phyloP scores from a whole-genome alignment of 2,797 vertebrate genomes.

The Paedocypris micromegethes region DNA sequence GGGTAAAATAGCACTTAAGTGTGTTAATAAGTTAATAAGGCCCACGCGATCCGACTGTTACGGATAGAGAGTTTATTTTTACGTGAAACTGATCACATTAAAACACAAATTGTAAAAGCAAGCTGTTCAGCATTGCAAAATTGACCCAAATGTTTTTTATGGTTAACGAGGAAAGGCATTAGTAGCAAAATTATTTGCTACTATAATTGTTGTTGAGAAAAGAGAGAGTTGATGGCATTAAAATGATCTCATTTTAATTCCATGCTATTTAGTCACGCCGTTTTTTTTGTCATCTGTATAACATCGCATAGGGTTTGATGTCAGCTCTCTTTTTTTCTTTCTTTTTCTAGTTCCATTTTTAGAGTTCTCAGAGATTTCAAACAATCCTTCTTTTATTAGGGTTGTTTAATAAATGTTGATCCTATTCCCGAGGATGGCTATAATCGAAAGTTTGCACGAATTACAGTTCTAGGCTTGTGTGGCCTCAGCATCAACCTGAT shows the following conservation, averaged over 20 bases:
- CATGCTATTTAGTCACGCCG: neutral
- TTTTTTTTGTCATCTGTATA: too few species aligned
- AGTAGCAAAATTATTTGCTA: neutral
- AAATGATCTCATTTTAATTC: slow-evolving; percentile 11
- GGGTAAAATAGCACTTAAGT: slow-evolving; percentile 28
- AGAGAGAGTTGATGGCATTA: too few species aligned
- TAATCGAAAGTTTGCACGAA: slow-evolving; percentile 17
- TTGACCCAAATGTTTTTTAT: too few species aligned
- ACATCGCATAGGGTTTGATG: slow-evolving; percentile 1
- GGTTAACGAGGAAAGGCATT: too few species aligned
- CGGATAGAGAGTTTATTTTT: neutral
- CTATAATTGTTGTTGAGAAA: neutral
- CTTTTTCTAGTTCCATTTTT: too few species aligned
- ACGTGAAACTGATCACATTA: slow-evolving; percentile 1
- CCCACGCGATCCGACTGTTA: neutral
- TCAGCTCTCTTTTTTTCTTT: neutral
- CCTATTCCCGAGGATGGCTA: slow-evolving; percentile 10
- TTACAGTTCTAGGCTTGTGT: slow-evolving; percentile 11
- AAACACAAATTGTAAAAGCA: too few species aligned
- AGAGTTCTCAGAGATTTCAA: slow-evolving; percentile 6
- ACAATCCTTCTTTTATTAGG: slow-evolving; percentile 9
- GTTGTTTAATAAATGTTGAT: slow-evolving; percentile 23
- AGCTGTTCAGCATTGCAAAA: too few species aligned
- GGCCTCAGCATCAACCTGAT: slow-evolving; percentile 8
- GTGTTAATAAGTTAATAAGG: slow-evolving; percentile 9